phyloP scores from a whole-genome alignment of 2,113 vertebrate genomes.

The Egretta garzetta region DNA sequence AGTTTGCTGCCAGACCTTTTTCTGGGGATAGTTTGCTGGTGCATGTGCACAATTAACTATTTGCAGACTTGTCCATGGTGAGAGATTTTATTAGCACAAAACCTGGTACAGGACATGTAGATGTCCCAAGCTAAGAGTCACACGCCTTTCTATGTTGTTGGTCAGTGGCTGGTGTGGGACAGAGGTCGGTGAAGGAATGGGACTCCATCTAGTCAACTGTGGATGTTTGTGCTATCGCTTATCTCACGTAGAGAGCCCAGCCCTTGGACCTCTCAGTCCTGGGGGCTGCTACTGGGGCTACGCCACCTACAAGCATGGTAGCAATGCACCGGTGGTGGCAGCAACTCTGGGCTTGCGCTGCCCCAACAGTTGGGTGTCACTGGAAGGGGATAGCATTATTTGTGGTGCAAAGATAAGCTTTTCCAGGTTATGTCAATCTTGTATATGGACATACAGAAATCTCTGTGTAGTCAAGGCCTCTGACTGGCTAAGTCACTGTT shows the following conservation, averaged over 20 bases:
- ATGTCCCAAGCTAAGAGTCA: rapidly evolving
- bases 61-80: rapidly evolving
- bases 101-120: rapidly evolving
- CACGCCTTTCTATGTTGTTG: rapidly evolving
- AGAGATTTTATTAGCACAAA: not conserved
- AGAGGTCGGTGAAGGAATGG: not conserved
- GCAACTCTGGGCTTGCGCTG: not conserved
- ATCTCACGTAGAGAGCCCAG: not conserved
- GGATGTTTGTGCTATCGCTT: not conserved
- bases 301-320: not conserved
- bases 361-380: rapidly evolving
- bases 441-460: not conserved
- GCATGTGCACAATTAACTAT: not conserved
- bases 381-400: not conserved
- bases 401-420: not conserved
- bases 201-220: not conserved
- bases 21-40: not conserved
- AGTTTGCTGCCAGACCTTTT: not conserved
- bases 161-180: not conserved
- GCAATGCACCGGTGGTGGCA: not conserved
- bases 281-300: not conserved
- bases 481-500: not conserved
- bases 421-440: not conserved
- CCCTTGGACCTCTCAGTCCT: not conserved
- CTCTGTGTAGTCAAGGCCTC: not conserved